A percentile compares a stretch with the other conserved stretches of the same genome.
phyloP scores from a whole-genome alignment of 2,113 vertebrate genomes.

The Elachura formosa region DNA sequence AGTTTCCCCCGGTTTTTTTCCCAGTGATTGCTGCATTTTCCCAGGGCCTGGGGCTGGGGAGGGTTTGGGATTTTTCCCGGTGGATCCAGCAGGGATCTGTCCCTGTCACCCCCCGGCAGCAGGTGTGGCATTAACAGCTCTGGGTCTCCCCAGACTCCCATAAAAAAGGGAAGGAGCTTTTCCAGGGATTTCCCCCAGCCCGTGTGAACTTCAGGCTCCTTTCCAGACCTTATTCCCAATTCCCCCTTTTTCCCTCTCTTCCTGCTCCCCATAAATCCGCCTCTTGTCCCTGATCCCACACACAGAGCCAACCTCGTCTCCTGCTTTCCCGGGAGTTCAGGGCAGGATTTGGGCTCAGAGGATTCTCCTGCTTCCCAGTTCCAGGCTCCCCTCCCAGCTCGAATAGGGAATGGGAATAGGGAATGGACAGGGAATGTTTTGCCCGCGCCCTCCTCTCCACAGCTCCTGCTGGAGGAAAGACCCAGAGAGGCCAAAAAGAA shows the following conservation, averaged over 20 bases:
- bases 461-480: too few species aligned
- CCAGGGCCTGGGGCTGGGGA: not conserved
- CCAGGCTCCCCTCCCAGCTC: too few species aligned
- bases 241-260: too few species aligned
- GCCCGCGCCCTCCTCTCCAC: too few species aligned
- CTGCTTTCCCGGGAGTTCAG: not conserved
- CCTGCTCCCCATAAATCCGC: not conserved
- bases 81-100: not conserved
- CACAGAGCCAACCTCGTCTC: not conserved
- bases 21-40: fast-evolving
- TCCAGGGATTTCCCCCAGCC: not conserved
- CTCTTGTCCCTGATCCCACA: not conserved
- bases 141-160: not conserved
- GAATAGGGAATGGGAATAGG: too few species aligned
- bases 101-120: not conserved
- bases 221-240: not conserved
- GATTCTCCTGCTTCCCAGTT: too few species aligned
- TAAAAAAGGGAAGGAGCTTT: slow-evolving; percentile 20
- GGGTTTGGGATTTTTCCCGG: not conserved
- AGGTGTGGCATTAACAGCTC: not conserved
- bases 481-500: too few species aligned
- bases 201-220: not conserved
- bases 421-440: too few species aligned
- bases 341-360: not conserved
- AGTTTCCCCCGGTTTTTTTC: not conserved